phyloP scores from a whole-genome alignment of 2,888 invertebrate species.

The Cynaeus angustus region DNA sequence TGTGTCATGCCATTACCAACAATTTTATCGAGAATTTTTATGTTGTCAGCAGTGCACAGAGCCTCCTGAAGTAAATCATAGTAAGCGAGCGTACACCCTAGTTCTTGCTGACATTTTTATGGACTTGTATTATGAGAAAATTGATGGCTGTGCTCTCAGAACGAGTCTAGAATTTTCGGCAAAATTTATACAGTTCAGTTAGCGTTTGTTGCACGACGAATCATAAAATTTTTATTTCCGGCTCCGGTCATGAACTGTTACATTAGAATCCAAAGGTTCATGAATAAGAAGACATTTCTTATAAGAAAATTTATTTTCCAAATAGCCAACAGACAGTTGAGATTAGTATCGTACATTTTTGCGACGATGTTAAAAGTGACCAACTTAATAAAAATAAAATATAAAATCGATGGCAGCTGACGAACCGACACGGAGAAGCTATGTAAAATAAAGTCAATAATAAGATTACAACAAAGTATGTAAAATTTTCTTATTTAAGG shows the following conservation, averaged over 20 bases:
- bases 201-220: conserved; percentile 4
- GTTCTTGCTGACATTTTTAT: conserved; percentile 46
- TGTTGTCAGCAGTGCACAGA: conserved; percentile 47
- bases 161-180: conserved; percentile 34
- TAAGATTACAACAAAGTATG: conserved; percentile 16
- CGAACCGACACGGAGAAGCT: not conserved
- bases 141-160: conserved; percentile 19
- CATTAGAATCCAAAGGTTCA: not conserved
- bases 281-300: conserved; percentile 1
- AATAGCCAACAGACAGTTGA: conserved; percentile 43
- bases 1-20: conserved; percentile 35
- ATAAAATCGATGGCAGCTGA: conserved; percentile 17
- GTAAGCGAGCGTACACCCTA: conserved; percentile 17
- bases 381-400: conserved; percentile 29
- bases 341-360: conserved; percentile 34
- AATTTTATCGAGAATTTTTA: conserved; percentile 45
- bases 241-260: not conserved
- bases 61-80: conserved; percentile 45
- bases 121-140: conserved; percentile 41
- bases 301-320: conserved; percentile 44
- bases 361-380: conserved; percentile 18
- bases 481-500: conserved; percentile 32
- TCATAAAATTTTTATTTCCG: not conserved
- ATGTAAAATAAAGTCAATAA: conserved; percentile 2
- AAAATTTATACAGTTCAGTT: conserved; percentile 19